Conservation (phyloP, 1,140 invertebrate species). For the Oedothorax gibbosus region DNA sequence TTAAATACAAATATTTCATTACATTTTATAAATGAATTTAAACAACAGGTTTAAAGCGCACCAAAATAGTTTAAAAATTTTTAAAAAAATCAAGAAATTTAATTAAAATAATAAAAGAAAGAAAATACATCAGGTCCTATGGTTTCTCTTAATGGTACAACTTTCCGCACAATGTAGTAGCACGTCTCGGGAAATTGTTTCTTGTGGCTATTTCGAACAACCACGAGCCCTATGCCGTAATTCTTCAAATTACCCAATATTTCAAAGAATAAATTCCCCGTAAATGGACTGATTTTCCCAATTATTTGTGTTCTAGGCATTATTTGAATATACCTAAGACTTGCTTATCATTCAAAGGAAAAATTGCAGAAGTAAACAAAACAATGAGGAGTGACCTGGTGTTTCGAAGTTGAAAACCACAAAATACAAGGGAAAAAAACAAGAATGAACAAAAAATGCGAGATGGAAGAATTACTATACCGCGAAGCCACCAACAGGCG, state of each 20-base stretch:
- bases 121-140: constrained; percentile 38
- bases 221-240: constrained; percentile 43
- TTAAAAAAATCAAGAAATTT: not conserved
- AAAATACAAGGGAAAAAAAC: too few relatives aligned
- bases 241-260: constrained; percentile 52
- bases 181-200: constrained; percentile 25
- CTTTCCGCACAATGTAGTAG: constrained; percentile 47
- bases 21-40: not conserved
- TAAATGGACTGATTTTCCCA: constrained; percentile 45
- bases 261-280: constrained; percentile 51
- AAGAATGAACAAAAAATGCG: too few relatives aligned
- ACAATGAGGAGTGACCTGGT: too few relatives aligned
- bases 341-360: too few relatives aligned
- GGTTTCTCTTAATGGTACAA: constrained; percentile 33
- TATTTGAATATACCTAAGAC: too few relatives aligned
- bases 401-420: too few relatives aligned
- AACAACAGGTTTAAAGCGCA: not conserved
- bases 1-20: too few relatives aligned
- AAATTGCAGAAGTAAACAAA: too few relatives aligned
- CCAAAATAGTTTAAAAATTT: not conserved
- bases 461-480: too few relatives aligned
- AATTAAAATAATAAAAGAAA: not conserved
- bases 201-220: constrained; percentile 34
- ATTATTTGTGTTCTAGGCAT: too few relatives aligned
- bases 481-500: too few relatives aligned